Base-by-base conservation (phyloP, 2,797 vertebrate genomes). In the Tangara arthus region DNA sequence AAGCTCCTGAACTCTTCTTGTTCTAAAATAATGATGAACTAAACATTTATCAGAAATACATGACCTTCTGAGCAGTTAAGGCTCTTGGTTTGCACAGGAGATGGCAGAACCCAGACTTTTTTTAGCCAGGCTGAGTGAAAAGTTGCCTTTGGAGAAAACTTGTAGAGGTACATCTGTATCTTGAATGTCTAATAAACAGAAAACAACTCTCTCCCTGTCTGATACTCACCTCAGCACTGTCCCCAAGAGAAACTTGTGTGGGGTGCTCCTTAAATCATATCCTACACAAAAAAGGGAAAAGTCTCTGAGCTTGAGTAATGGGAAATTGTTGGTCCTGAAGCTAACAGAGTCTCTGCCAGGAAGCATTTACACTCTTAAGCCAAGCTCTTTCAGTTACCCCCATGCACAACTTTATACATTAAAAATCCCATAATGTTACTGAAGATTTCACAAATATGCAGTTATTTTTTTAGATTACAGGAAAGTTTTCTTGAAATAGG, bases 191-290 rank as follows among this genome's bases (percentile, higher is more conserved):
- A 82, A 61, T 32, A 89, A 93, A 84, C 21, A 76, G n/a, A 66
- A 92, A 89, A 57, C 12, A 71, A 65, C 15, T 68, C 50, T 53
- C 21, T 39, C 23, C 13, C 34, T 28, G 37, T 46, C 63, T 70
- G 35, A 94, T 89, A 84, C 41, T 64, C 10, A 37, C 12, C 47
- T 50, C 42, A 76, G 52, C 66, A 65, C 5, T 18, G 11, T 24
- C 26, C 19, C 52, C 15, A n/a, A 59, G 20, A 93, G 59, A 82
- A 89, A 84, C 6, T 39, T 57, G 8, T 65, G 35, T 59, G 59
- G 28, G 26, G 16, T 0, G 0, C n/a, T 66, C 44, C 39, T 50
- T 59, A 26, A 34, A 34, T 84, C 42, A 39, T 35, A 47, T 8
- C 30, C 26, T 63, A 56, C 15, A 47, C 17, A 47, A 60, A 92